A percentile compares a stretch with the other conserved stretches of the same genome.
phyloP scores from a whole-genome alignment of 2,888 invertebrate species.

The Cryptophagus acutangulus region DNA sequence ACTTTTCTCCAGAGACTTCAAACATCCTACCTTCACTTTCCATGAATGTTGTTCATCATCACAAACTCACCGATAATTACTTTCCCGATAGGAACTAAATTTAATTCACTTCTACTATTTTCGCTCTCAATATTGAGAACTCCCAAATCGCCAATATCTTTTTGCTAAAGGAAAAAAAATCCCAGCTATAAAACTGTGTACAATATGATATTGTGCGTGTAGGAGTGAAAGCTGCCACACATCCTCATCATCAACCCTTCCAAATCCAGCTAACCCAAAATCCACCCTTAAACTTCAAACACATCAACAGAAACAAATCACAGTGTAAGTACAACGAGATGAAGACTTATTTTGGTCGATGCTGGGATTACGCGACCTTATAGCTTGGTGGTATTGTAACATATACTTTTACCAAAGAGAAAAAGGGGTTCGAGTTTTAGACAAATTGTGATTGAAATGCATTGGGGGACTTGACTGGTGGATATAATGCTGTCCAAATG shows the following conservation, averaged over 20 bases:
- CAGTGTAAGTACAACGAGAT: slow-evolving; percentile 41
- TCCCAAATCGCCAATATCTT: too few species aligned
- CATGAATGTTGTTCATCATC: too few species aligned
- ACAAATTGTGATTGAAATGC: slow-evolving; percentile 31
- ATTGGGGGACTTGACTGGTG: slow-evolving; percentile 16
- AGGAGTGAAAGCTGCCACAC: slow-evolving; percentile 31
- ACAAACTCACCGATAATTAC: too few species aligned
- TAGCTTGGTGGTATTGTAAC: background rate
- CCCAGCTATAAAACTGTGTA: too few species aligned
- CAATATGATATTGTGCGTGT: background rate
- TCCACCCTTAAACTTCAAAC: slow-evolving; percentile 40
- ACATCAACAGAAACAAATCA: slow-evolving; percentile 43
- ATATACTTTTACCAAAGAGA: slow-evolving; percentile 18
- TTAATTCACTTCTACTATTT: too few species aligned
- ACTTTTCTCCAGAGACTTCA: too few species aligned
- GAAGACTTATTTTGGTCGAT: slow-evolving; percentile 44
- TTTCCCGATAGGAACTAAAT: too few species aligned
- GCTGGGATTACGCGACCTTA: slow-evolving; percentile 35
- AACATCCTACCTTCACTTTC: too few species aligned
- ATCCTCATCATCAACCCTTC: slow-evolving; percentile 43
- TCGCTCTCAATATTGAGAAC: too few species aligned
- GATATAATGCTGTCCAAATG: too few species aligned
- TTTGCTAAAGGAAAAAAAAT: too few species aligned
- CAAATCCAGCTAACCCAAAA: slow-evolving; percentile 35
- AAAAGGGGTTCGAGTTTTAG: too few species aligned